phyloP scores from a whole-genome alignment of 2,888 invertebrate genomes.

The Sesia bembeciformis region DNA sequence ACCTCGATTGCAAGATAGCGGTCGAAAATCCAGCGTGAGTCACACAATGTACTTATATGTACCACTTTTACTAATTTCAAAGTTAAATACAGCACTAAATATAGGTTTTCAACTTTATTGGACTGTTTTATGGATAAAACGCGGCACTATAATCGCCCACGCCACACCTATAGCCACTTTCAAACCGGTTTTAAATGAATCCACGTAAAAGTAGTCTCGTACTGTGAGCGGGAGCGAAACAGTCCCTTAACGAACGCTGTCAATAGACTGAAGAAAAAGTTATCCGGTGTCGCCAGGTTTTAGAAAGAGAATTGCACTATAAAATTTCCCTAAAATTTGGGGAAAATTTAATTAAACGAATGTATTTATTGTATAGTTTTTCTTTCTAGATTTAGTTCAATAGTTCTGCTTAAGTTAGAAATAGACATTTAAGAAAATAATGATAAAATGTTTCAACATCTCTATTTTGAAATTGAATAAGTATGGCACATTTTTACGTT shows the following conservation, averaged over 20 bases:
- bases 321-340: neutral
- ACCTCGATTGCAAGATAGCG: conserved; percentile 13
- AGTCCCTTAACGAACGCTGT: conserved; percentile 24
- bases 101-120: neutral
- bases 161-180: conserved; percentile 65
- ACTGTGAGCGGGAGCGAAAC: conserved; percentile 22
- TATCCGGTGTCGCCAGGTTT: conserved; percentile 31
- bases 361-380: too few species aligned
- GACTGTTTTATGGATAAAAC: conserved; percentile 16
- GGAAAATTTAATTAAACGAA: too few species aligned
- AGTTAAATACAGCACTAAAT: conserved; percentile 15
- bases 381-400: too few species aligned
- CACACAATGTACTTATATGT: conserved; percentile 16
- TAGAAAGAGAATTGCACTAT: neutral
- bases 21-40: conserved; percentile 10
- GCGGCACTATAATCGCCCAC: conserved; percentile 48
- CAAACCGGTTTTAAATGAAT: conserved; percentile 58
- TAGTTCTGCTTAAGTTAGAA: too few species aligned
- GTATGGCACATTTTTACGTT: too few species aligned
- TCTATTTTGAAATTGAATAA: too few species aligned
- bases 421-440: too few species aligned
- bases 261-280: conserved; percentile 43
- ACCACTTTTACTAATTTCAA: conserved; percentile 13
- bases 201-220: conserved; percentile 56
- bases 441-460: too few species aligned